A percentile compares a stretch with the other conserved stretches of the same genome.
Evolutionary conservation across 2,113 vertebrate genomes (phyloP).

Genomic region (Chroicocephalus ridibundus): DNA sequence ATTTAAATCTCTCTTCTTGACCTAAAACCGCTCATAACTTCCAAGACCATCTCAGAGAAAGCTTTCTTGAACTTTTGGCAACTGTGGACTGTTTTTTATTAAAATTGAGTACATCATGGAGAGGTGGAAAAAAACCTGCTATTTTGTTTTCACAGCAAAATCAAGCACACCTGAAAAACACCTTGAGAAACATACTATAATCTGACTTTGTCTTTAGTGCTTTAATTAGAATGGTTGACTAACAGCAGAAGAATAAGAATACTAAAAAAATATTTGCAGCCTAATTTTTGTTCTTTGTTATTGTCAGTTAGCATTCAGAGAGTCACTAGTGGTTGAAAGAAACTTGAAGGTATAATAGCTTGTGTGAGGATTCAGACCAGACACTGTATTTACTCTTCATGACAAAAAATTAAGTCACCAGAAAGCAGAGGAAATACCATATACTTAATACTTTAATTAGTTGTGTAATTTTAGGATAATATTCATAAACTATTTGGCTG

Average conservation of each 20-base stretch:
- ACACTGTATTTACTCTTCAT: background rate
- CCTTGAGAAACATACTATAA: background rate
- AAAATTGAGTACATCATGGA: background rate
- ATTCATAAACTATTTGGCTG: background rate
- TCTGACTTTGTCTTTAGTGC: background rate
- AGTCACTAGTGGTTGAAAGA: background rate
- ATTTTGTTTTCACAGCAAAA: background rate
- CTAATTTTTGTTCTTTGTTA: background rate
- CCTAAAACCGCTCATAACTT: background rate
- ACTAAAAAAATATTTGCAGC: background rate
- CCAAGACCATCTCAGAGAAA: background rate
- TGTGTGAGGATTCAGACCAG: background rate
- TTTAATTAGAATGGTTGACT: background rate
- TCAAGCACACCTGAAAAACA: background rate
- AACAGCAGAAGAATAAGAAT: background rate
- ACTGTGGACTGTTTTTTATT: background rate
- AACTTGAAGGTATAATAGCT: background rate
- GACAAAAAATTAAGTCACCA: background rate
- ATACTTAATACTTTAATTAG: no score
- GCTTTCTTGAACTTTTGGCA: background rate
- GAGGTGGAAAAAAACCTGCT: background rate
- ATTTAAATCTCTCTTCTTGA: background rate
- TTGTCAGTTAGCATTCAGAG: background rate
- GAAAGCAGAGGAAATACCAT: background rate
- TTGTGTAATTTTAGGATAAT: background rate